Conservation (phyloP, 2,888 invertebrate species). For the Protodeltote pygarga region DNA sequence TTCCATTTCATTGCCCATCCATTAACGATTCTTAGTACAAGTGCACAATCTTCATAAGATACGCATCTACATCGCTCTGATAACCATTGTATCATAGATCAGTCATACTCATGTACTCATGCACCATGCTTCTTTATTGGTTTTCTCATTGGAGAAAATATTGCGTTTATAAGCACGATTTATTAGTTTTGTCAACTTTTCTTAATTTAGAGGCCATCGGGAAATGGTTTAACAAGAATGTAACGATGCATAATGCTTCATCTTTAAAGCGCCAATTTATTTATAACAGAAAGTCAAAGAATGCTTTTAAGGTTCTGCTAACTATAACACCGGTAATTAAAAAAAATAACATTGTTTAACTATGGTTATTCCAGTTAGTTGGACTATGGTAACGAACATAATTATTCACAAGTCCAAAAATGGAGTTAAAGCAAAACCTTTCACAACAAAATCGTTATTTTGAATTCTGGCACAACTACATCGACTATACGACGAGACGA, state of each 20-base stretch:
- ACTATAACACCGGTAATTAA: too few relatives aligned
- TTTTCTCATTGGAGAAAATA: constrained; percentile 33
- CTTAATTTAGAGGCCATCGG: too few relatives aligned
- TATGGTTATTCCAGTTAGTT: neutral
- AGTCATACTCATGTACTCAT: too few relatives aligned
- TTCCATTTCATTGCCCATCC: constrained; percentile 14
- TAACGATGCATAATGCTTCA: too few relatives aligned
- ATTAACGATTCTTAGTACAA: constrained; percentile 37
- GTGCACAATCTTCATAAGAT: too few relatives aligned
- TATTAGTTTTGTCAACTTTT: too few relatives aligned
- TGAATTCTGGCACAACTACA: too few relatives aligned
- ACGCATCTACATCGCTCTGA: constrained; percentile 43
- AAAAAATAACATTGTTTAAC: neutral
- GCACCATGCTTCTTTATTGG: constrained; percentile 30
- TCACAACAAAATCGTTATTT: constrained; percentile 24
- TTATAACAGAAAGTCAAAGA: too few relatives aligned
- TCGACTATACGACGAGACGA: too few relatives aligned
- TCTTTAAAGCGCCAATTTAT: too few relatives aligned
- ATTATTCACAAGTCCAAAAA: constrained; percentile 18
- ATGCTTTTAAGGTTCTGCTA: too few relatives aligned
- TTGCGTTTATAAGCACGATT: constrained; percentile 1
- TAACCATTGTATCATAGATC: constrained; percentile 42
- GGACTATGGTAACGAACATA: constrained; percentile 6
- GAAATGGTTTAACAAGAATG: too few relatives aligned
- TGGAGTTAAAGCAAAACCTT: constrained; percentile 10